Evolutionary conservation across 2,113 vertebrate species (phyloP).

Genomic region (Synodontis membranacea): DNA sequence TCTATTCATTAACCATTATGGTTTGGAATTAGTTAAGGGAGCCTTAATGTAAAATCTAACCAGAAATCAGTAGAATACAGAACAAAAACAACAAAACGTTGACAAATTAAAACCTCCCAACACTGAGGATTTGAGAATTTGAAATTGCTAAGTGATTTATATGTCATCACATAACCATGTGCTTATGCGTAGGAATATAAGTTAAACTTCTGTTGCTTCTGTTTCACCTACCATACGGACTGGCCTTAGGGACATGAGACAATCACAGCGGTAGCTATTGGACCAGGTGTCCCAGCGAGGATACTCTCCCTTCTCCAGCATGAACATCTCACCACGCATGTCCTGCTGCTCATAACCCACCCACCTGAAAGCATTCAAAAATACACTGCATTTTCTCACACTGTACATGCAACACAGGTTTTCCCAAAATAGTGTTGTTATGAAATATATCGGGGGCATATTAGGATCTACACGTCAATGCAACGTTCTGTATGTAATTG

Average conservation of each 20-base stretch:
- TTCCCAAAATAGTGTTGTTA: not conserved
- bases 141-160: not conserved
- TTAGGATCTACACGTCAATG: not conserved
- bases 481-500: not conserved
- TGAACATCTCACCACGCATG: constrained; percentile 80
- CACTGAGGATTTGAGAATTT: too few relatives aligned
- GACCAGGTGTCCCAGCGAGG: constrained; percentile 84
- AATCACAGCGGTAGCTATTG: constrained; percentile 80
- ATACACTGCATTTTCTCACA: not conserved
- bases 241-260: constrained; percentile 78
- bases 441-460: not conserved
- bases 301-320: constrained; percentile 82
- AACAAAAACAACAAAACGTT: not conserved
- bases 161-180: not conserved
- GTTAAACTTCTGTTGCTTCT: not conserved
- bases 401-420: not conserved
- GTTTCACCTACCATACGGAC: constrained; percentile 73
- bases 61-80: not conserved
- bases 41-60: not conserved
- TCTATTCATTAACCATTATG: not conserved
- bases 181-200: not conserved
- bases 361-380: constrained; percentile 67
- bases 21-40: not conserved
- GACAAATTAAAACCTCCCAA: not conserved
- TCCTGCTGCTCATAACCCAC: constrained; percentile 79